Percentiles rank a stretch among this genome's conserved stretches.
Conservation (phyloP, 2,888 invertebrate species). For the Ormyrus nitidulus region DNA sequence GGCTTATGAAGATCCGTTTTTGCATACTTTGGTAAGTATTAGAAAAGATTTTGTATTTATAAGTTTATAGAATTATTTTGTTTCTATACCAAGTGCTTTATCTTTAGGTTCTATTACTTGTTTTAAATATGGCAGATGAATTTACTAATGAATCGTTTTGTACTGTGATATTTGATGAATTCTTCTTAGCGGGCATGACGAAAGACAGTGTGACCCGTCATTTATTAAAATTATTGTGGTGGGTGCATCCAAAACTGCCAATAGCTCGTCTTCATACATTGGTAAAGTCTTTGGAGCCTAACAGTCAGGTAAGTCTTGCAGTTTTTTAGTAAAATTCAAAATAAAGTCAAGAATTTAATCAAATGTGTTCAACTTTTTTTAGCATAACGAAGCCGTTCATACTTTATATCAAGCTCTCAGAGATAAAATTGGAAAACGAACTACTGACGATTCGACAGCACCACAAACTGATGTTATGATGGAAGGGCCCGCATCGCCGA, state of each 20-base stretch:
- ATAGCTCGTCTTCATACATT: conserved; percentile 86
- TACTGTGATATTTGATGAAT: conserved; percentile 96
- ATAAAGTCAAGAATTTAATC: too few species aligned
- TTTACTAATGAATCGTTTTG: conserved; percentile 96
- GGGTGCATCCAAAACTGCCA: conserved; percentile 91
- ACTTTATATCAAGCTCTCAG: conserved; percentile 85
- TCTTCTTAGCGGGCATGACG: conserved; percentile 92
- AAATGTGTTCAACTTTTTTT: conserved; percentile 28
- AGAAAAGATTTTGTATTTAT: too few species aligned
- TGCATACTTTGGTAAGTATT: conserved; percentile 87
- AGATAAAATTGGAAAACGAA: conserved; percentile 82
- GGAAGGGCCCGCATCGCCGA: conserved; percentile 47
- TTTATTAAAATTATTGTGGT: conserved; percentile 92
- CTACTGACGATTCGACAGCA: conserved; percentile 80
- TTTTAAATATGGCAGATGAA: conserved; percentile 90
- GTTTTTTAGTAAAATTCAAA: too few species aligned
- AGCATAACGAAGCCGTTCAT: conserved; percentile 91
- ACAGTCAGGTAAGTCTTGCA: conserved; percentile 73
- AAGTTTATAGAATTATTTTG: too few species aligned
- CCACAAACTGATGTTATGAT: conserved; percentile 62
- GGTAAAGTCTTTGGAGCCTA: conserved; percentile 86
- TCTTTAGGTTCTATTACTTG: conserved; percentile 82
- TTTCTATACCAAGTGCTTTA: conserved; percentile 22
- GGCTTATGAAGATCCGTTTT: conserved; percentile 95
- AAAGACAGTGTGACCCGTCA: conserved; percentile 95